These are phyloP conservation scores for Onychostruthus taczanowskii DNA, from an alignment of 2,113 vertebrate species.

Conservation along the genomic window DNA sequence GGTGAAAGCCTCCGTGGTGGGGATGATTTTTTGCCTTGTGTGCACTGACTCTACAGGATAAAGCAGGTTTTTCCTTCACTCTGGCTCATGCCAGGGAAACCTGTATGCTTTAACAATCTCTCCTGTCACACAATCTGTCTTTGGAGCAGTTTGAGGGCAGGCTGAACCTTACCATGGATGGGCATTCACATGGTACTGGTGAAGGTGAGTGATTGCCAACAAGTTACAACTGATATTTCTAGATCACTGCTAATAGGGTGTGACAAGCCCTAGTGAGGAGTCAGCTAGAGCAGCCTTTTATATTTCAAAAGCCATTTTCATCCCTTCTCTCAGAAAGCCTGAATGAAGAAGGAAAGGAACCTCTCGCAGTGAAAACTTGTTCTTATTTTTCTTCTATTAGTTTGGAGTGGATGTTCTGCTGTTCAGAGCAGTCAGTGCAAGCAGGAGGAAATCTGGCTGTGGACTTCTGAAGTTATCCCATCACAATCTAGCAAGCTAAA, in stretches of 20 bases:
- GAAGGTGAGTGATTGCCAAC: background rate
- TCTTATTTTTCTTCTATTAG: slow-evolving; percentile 18
- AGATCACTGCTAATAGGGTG: background rate
- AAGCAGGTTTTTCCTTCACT: background rate
- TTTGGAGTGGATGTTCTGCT: background rate
- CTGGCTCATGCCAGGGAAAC: background rate
- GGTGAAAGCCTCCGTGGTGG: background rate
- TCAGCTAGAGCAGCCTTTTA: background rate
- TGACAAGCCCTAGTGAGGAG: background rate
- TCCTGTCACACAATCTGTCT: background rate
- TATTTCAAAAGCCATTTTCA: slow-evolving; percentile 33
- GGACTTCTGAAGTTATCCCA: background rate
- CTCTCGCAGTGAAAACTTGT: background rate
- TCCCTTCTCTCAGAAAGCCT: background rate
- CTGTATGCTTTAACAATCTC: background rate
- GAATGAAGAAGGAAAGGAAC: background rate
- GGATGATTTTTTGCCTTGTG: background rate
- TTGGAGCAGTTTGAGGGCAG: background rate
- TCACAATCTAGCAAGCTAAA: background rate
- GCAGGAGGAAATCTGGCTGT: background rate
- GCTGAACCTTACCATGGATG: background rate
- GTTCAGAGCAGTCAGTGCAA: background rate
- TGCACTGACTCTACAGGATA: background rate
- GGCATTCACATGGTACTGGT: background rate
- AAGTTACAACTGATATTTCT: background rate